Conservation (phyloP, 2,888 invertebrate genomes). For the Apoda limacodes region DNA sequence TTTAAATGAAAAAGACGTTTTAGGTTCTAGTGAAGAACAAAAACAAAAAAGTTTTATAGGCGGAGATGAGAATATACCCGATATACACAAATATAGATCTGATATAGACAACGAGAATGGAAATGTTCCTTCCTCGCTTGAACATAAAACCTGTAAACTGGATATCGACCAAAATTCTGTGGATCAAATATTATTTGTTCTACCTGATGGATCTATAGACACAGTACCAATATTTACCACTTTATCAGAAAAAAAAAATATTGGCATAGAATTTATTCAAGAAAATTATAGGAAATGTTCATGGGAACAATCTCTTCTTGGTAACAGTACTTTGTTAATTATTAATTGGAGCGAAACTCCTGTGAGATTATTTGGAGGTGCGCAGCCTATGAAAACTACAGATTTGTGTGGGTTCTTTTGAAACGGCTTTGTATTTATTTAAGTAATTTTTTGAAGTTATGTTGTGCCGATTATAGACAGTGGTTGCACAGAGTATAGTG, state of each 20-base stretch:
- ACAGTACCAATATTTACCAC: constrained; percentile 41
- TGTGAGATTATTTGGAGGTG: constrained; percentile 76
- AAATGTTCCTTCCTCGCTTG: constrained; percentile 34
- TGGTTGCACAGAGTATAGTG: constrained; percentile 6
- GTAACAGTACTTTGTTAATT: constrained; percentile 38
- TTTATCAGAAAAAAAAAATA: constrained; percentile 44
- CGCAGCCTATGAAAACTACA: constrained; percentile 67
- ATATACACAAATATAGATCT: constrained; percentile 46
- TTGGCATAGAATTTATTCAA: constrained; percentile 43
- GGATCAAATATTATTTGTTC: constrained; percentile 32
- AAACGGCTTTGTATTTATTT: constrained; percentile 11
- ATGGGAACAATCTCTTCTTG: constrained; percentile 33
- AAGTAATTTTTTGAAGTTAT: constrained; percentile 10
- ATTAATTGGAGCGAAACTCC: constrained; percentile 77
- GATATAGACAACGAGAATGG: constrained; percentile 30
- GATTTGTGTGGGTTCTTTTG: constrained; percentile 71
- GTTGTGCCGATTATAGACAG: constrained; percentile 6
- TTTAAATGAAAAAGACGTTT: constrained; percentile 41
- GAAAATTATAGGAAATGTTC: constrained; percentile 54
- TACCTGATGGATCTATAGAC: constrained; percentile 47
- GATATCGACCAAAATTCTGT: constrained; percentile 23
- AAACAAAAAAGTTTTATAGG: constrained; percentile 45
- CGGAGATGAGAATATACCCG: constrained; percentile 44
- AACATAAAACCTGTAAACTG: constrained; percentile 45
- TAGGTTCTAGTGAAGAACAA: constrained; percentile 35